Conservation (phyloP, 2,113 vertebrate genomes). For the Peromyscus californicus region DNA sequence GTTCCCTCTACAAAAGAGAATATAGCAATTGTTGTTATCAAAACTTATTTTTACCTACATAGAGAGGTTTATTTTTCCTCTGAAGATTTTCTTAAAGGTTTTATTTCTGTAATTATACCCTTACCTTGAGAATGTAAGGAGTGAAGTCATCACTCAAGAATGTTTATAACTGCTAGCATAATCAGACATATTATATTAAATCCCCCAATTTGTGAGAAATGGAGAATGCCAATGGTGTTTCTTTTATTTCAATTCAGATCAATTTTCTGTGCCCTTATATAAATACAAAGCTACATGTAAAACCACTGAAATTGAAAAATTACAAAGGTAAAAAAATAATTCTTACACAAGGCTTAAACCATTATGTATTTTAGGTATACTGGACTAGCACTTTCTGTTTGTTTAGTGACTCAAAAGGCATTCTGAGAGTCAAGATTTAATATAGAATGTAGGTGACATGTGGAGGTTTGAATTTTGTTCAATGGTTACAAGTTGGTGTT, state of each 20-base stretch:
- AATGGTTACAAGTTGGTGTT: neutral
- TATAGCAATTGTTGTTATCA: neutral
- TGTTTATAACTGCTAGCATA: neutral
- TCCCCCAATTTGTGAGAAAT: neutral
- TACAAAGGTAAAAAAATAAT: neutral
- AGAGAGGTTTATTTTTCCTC: neutral
- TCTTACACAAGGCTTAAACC: neutral
- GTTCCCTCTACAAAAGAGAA: neutral
- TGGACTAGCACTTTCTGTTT: neutral
- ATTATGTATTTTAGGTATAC: neutral
- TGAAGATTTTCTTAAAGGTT: constrained; percentile 7
- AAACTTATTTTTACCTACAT: neutral
- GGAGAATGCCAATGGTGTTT: neutral
- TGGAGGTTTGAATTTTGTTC: neutral
- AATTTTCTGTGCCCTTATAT: neutral
- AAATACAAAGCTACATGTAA: neutral
- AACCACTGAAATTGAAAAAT: neutral
- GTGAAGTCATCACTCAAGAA: neutral
- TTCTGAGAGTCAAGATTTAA: neutral
- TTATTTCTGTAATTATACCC: constrained; percentile 61
- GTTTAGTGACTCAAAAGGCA: neutral
- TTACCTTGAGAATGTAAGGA: neutral
- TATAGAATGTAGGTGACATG: neutral
- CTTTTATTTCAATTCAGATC: neutral
- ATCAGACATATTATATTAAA: neutral